Evolutionary conservation across 2,888 invertebrate species (phyloP).

Genomic region (Allophyes oxyacanthae): DNA sequence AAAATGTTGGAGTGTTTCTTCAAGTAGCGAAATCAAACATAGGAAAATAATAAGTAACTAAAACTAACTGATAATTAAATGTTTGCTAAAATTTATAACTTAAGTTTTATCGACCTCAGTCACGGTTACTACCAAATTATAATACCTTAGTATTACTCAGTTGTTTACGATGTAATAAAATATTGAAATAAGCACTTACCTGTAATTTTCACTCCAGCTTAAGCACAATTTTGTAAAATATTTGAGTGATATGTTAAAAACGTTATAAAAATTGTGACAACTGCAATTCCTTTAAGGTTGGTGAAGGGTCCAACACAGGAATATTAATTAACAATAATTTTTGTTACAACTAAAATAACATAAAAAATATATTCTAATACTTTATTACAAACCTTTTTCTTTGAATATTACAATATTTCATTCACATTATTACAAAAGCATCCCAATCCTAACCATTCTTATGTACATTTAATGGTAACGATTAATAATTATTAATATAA

Average conservation of each 20-base stretch:
- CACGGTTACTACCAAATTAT: background rate
- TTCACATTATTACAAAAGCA: constrained; percentile 68
- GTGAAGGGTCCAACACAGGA: constrained; percentile 26
- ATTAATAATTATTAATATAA: constrained; percentile 71
- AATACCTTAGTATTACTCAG: too few species aligned
- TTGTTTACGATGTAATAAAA: background rate
- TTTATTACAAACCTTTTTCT: constrained; percentile 81
- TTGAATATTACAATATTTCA: constrained; percentile 74
- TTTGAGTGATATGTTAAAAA: background rate
- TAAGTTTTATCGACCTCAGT: background rate
- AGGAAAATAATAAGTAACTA: too few species aligned
- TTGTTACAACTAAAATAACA: constrained; percentile 59
- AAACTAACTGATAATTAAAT: too few species aligned
- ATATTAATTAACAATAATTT: constrained; percentile 1
- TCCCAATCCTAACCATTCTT: constrained; percentile 70
- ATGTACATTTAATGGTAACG: constrained; percentile 84
- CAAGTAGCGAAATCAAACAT: too few species aligned
- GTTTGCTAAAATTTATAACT: too few species aligned
- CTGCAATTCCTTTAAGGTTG: constrained; percentile 1
- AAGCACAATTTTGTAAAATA: constrained; percentile 1
- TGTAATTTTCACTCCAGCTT: constrained; percentile 13
- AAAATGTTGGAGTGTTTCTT: too few species aligned
- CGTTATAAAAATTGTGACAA: constrained; percentile 43
- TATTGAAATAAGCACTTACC: constrained; percentile 43
- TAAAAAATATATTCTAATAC: constrained; percentile 71